Evolutionary conservation across 1,140 invertebrate genomes (phyloP), one percentile per base, ranked within the genome.

Genomic region (Centruroides vittatus): DNA sequence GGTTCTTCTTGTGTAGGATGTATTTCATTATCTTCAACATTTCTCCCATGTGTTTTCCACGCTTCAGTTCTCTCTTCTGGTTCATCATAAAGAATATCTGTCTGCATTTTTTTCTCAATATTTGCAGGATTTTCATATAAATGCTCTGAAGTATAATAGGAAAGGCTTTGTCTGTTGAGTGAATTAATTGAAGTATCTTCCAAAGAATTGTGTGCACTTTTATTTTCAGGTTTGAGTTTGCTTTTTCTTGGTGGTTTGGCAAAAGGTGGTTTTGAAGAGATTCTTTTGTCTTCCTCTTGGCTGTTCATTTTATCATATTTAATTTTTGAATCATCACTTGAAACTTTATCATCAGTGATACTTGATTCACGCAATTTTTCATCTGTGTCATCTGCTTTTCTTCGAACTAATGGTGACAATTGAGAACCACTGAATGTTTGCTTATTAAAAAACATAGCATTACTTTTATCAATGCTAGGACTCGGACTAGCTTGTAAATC

Each of bases 231-330:
- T 41, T n/a, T 41, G 12, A 49, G 13, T 51, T 64, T 64, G 54
- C 50, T 61, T 47, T 61, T 61, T 34, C 62, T 47, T 49, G 62
- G 62, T 36, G 62, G 62, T 55, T 64, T 64, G 5, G 51, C 35
- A 49, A 64, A 13, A 50, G 62, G 59, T 6, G 62, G 59, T 7
- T 46, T 51, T n/a, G 23, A n/a, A 51, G 12, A 13, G 23, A 34
- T 51, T 51, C 23, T 51, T 34, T 51, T 34, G 6, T n/a, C 5
- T 51, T 51, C 50, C 5, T 13, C 50, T 51, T 5, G 5, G 11
- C 5, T 8, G 8, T 41, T 41, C 8, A 41, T 6, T 41, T 41
- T 41, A 41, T 41, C 41, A 41, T 41, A 41, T 41, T 41, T 41
- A 41, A 41, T 41, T 41, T 8, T 41, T 41, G 5, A 5, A 41